Evolutionary conservation across 92 coral and sea anemone genomes (phyloP), one percentile per base, ranked within the genome.

Genomic region (Zoanthus sociatus): DNA sequence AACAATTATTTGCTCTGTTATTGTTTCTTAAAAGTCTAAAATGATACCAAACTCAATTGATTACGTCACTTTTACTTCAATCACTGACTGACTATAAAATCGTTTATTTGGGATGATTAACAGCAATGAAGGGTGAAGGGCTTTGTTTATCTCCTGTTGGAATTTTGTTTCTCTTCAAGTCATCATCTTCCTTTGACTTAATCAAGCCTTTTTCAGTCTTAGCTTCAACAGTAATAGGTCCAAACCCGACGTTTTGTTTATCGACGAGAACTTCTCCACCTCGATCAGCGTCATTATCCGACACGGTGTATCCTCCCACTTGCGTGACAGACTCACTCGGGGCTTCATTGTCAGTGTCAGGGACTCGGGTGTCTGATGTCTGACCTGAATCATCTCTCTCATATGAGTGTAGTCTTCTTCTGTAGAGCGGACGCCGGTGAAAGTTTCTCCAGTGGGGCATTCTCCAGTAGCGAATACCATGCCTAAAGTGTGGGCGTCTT

Each of bases 211-310:
- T 95, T 1, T 98, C 99, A 6, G 99, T 97, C 63, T 97, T 97
- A 7, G 99, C 99, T 78, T 97, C 98, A 9, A 97, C 99, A 30
- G 97, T 95, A 86, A 97, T 97, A 54, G 99, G 99, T 78, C 99
- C 99, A 83, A 95, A 95, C 1, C 99, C 99, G 45, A 92, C 95
- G 73, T 93, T 90, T 18, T 93, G 86, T 53, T 89, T 91, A 67
- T 94, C 94, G 18, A 97, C 83, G 20, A 97, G 89, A 26, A 95
- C 93, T 69, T 94, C 92, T 9, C 97, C 98, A 14, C 87, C 89
- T 17, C 84, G 78, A 66, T 75, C 85, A 4, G 96, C 92, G 16
- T 89, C 30, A 42, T 82, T 81, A 58, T 87, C 92, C 21, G 85
- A 64, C 76, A 90, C 94, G 16, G 94, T 87, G 87, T 97, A 97